phyloP scores from a whole-genome alignment of 53 echinoderm and acorn worm genomes.

The Stichopus horrens region DNA sequence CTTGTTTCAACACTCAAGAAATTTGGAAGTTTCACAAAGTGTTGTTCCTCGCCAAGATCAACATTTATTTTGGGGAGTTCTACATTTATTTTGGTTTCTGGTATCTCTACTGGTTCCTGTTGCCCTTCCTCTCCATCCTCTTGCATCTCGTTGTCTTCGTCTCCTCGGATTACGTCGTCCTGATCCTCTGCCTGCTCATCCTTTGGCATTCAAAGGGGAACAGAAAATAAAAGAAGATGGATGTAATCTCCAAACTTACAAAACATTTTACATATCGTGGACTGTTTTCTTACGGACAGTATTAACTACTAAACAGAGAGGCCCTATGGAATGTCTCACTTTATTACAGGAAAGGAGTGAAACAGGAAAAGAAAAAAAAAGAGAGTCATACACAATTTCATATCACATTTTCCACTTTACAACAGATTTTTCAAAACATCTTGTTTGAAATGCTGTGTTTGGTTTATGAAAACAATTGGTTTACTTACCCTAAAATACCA shows the following conservation, averaged over 20 bases:
- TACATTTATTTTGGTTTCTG: constrained; percentile 88
- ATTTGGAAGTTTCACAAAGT: constrained; percentile 97
- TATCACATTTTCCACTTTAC: background rate
- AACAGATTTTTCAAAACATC: no score
- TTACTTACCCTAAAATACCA: no score
- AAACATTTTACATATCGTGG: no score
- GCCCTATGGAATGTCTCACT: background rate
- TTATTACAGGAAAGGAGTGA: constrained; percentile 55
- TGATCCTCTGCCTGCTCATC: constrained; percentile 51
- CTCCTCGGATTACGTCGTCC: constrained; percentile 62
- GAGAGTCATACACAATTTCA: no score
- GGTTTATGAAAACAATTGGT: no score
- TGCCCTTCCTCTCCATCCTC: constrained; percentile 61
- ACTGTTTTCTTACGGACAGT: background rate
- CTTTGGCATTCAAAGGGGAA: background rate
- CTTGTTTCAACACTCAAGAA: constrained; percentile 98
- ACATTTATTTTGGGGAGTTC: constrained; percentile 83
- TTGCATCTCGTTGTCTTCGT: constrained; percentile 49
- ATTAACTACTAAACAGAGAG: background rate
- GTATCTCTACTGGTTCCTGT: constrained; percentile 63
- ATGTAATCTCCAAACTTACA: background rate
- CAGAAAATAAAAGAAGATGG: background rate
- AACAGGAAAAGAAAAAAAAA: no score
- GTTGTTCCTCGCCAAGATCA: constrained; percentile 88
- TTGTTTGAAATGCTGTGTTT: no score